Base-by-base conservation (phyloP, 2,113 vertebrate genomes). In the Chaenocephalus aceratus region DNA sequence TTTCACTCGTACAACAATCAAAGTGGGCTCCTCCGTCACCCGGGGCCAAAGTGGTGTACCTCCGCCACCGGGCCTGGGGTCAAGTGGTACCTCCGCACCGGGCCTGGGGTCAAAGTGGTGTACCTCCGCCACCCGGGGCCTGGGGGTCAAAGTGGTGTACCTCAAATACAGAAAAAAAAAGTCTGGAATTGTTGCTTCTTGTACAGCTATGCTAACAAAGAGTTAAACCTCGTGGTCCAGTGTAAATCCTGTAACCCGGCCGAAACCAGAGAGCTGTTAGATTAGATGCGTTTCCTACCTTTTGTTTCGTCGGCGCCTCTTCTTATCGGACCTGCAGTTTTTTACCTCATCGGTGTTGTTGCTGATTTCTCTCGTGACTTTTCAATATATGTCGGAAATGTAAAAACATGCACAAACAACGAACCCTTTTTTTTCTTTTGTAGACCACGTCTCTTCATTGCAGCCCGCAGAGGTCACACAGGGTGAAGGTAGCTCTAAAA, bases 301-400 rank as follows among this genome's bases (percentile, higher is more conserved):
- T 41, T 7, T 7, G 6, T 5, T 5, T 5, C 5, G 36, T 5
- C 1, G 36, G 36, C 36, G 36, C 36, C 36, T 41, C 80, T 90
- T 89, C 88, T 83, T 90, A 91, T 93, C 91, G 92, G 93, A 93
- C 93, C 93, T 94, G 92, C 89, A 82, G 85, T 93, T 93, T 41
- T 41, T 41, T 41, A 93, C 92, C 93, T 94, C 93, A 94, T 89
- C 88, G 74, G 82, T 88, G 87, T 90, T 80, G 67, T 84, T 91
- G 86, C 90, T 85, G 84, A 86, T 87, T 75, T 83, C 46, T 75
- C 36, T 41, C 36, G 36, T 70, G 82, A 81, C 63, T 58, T 84
- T 87, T 77, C 68, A 73, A 71, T 69, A 75, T 73, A 69, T 90
- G 90, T 90, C 64, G 1, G 69, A 75, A 49, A 62, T 54, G 5